Percentiles rank a stretch among this genome's conserved stretches.
These are phyloP conservation scores for Rutilus rutilus DNA, from an alignment of 2,113 vertebrate species.

Conservation along the genomic window DNA sequence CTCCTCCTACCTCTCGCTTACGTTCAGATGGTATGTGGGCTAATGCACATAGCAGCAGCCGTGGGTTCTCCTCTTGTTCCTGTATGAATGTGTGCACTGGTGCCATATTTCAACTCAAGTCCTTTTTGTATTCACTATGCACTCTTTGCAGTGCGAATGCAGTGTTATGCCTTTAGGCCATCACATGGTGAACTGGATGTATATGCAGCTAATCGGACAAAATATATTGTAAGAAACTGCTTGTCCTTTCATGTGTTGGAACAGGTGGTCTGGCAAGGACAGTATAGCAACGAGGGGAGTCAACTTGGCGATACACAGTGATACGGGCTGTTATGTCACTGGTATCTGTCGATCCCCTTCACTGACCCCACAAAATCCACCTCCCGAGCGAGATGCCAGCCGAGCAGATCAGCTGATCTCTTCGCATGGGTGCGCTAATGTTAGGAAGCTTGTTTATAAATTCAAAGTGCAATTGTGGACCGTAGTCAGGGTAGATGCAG, in stretches of 20 bases:
- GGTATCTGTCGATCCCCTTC: background rate
- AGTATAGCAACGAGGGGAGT: background rate
- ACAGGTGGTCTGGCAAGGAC: conserved; percentile 33
- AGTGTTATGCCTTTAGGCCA: background rate
- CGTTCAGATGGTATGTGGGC: conserved; percentile 19
- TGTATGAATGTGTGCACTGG: background rate
- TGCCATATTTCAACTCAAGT: background rate
- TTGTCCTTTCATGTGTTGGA: background rate
- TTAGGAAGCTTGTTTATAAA: conserved; percentile 1
- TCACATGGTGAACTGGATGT: background rate
- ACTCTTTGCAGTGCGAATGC: background rate
- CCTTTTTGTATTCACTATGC: background rate
- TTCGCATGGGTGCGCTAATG: background rate
- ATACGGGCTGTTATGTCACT: conserved; percentile 45
- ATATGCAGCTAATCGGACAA: background rate
- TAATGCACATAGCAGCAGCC: conserved; percentile 13
- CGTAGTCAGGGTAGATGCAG: background rate
- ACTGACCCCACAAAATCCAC: background rate
- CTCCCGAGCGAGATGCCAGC: background rate
- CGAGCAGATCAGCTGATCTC: background rate
- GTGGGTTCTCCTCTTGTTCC: background rate
- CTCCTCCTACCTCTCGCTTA: conserved; percentile 39
- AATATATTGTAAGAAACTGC: background rate
- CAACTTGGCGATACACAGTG: background rate
- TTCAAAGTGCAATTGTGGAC: background rate